Conservation (phyloP, 2,888 invertebrate species). For the Aphodius granarius region DNA sequence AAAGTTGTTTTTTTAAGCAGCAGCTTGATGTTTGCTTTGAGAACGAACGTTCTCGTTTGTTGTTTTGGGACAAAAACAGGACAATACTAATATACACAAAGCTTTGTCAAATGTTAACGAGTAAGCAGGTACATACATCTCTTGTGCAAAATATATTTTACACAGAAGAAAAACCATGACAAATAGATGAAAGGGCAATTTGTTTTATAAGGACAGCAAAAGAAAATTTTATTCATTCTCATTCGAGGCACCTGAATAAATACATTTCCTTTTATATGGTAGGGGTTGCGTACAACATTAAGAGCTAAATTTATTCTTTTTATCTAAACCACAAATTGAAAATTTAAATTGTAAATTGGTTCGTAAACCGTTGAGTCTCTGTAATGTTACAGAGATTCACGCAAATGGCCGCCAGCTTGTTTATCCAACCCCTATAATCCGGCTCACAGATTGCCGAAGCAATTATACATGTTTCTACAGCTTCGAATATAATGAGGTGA, state of each 20-base stretch:
- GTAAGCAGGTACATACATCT: background rate
- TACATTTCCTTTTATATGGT: background rate
- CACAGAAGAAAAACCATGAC: background rate
- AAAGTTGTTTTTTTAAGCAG: no score
- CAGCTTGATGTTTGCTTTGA: no score
- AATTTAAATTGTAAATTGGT: background rate
- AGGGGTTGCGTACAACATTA: background rate
- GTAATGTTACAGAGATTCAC: background rate
- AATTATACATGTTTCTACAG: background rate
- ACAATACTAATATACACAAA: no score
- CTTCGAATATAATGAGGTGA: background rate
- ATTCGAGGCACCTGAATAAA: background rate
- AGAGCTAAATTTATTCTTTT: background rate
- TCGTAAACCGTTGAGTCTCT: background rate
- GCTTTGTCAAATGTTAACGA: no score
- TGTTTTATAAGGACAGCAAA: background rate
- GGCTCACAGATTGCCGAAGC: background rate
- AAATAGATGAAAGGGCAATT: background rate
- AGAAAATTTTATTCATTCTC: background rate
- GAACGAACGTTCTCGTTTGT: no score
- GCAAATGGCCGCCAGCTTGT: background rate
- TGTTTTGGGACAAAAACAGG: no score
- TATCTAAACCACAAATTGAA: background rate
- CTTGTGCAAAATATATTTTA: background rate
- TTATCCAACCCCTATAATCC: background rate